Base-by-base conservation (phyloP, 2,888 invertebrate species). In the Anoplius nigerrimus region DNA sequence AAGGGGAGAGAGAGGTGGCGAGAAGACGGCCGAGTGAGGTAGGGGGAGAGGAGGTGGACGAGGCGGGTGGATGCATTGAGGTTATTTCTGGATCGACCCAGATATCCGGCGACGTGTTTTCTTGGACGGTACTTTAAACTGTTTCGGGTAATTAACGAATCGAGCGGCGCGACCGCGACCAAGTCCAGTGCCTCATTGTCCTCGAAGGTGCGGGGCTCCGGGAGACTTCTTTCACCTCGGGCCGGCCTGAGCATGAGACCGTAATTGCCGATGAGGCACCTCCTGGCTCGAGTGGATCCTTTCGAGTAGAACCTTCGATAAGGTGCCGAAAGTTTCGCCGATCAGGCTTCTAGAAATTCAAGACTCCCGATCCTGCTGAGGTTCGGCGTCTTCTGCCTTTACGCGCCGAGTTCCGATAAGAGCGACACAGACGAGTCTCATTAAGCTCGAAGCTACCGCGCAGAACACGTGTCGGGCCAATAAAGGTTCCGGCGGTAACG, bases 61-160 rank as follows among this genome's bases (percentile, higher is more conserved):
- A 81, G n/a, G 83, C 81, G 85, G 82, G 83, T 83, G 82, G 83
- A 84, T 84, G 83, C 84, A 86, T 83, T 81, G 78, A 74, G 79
- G 81, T 78, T 86, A 86, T 86, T 86, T 86, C 78, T 79, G 83
- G 81, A 83, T 69, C 84, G 86, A 86, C 86, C 86, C 78, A 86
- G 85, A 86, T 86, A 83, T 80, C 80, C 78, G 73, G 67, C 78
- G 74, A 74, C 82, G 75, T 75, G 79, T 75, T 79, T 73, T 77
- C 80, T 80, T 76, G 80, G 77, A 77, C 71, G 75, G 76, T 57
- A 69, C 78, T 83, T 86, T 83, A 81, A 82, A 80, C 82, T 82
- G 84, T 86, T 86, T 84, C 86, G 82, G 82, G 82, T 84, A 85
- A 86, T 86, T 86, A 85, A 81, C 85, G 76, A 78, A 83, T 81